Evolutionary conservation across 1,140 invertebrate genomes (phyloP), one percentile per base, ranked within the genome.

Genomic region (Carposina sasakii): DNA sequence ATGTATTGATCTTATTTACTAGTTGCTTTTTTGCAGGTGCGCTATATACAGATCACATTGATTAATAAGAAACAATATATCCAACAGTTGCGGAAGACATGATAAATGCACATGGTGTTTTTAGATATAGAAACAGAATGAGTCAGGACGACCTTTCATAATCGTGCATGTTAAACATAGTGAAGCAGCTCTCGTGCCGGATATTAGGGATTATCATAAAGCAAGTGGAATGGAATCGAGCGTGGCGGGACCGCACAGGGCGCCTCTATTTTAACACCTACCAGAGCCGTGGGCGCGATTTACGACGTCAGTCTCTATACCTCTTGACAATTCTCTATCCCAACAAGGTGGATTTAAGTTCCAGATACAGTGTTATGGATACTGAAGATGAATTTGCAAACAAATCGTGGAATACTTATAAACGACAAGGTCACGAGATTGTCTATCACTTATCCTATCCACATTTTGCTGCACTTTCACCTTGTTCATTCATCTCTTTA

Each of bases 131-230:
- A n/a, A n/a, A n/a, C n/a, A n/a, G n/a, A n/a, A n/a, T n/a, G n/a
- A n/a, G n/a, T n/a, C n/a, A n/a, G 56, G 31, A 34, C 37, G 44
- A 39, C 28, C 46, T 54, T 50, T 50, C 48, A 31, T 53, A 55
- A 52, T 51, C 46, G 51, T 42, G 34, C 40, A 33, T 33, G 49
- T 62, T 75, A 75, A 72, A 74, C 54, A 67, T 73, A 76, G 58
- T 52, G n/a, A n/a, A n/a, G n/a, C 54, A 42, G 43, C 51, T 52
- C 58, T 57, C 52, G 60, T 59, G 64, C 71, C 73, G 73, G 75
- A 81, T 78, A 81, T 78, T 74, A 62, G 63, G 75, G 73, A 78
- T 81, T 77, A 77, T 76, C 71, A 78, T 76, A 76, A 76, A 76
- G 60, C 68, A 71, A 68, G 70, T 74, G 67, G 71, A 76, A 63